Base-by-base conservation (phyloP, 2,888 invertebrate genomes). In the Diaphora mendica region DNA sequence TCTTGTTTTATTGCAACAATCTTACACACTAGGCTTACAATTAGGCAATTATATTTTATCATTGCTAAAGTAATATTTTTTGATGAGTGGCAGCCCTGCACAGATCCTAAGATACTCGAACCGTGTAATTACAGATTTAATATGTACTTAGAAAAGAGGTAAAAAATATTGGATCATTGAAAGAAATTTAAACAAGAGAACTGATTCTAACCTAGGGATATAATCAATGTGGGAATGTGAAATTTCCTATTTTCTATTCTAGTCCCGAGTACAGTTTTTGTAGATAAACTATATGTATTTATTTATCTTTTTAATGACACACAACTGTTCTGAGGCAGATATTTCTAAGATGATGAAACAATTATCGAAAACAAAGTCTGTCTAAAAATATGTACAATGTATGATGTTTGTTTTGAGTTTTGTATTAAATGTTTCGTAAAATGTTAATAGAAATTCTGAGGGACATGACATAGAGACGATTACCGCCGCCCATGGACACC, bases 91-190 rank as follows among this genome's bases (percentile, higher is more conserved):
- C 39, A 68, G 9, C 72, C 72, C 72, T 72, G n/a, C 20, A 39
- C 64, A 74, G 71, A 68, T 73, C 68, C 30, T 65, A 76, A 71
- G 73, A 79, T 79, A 81, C 67, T 75, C 66, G 76, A 75, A 80
- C 62, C 69, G 73, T 71, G 75, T 83, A 82, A 82, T 81, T 76
- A 79, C 68, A 77, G 64, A 71, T 67, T 65, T 82, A 73, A 76
- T 78, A 76, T 11, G 44, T 76, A 65, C 74, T 76, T 76, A 66
- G 73, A 74, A 79, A 75, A 72, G 62, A 51, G 68, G 71, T 66
- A 62, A 67, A 77, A 79, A 82, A 59, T 55, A 64, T n/a, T 35
- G 30, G 44, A 70, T n/a, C 35, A 75, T 76, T 77, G 79, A 79
- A 79, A 82, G 73, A 59, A 65, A 67, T 76, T 77, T 81, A 74